Conservation (phyloP, 2,888 invertebrate genomes). For the Hesperia comma region DNA sequence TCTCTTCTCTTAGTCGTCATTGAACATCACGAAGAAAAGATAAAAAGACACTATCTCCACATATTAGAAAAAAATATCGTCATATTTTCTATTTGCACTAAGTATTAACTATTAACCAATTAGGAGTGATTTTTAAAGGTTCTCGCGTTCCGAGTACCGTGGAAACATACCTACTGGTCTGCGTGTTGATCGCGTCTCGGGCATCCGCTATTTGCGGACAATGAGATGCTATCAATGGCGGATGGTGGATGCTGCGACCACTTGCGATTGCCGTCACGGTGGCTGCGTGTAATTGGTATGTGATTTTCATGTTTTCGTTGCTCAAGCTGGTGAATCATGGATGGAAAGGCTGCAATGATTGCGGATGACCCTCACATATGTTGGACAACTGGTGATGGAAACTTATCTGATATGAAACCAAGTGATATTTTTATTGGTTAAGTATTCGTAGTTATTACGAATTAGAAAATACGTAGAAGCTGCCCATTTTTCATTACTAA, state of each 20-base stretch:
- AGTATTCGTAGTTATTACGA: too few relatives aligned
- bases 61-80: too few relatives aligned
- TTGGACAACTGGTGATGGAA: too few relatives aligned
- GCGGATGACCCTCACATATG: too few relatives aligned
- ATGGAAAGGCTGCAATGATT: slow-evolving; percentile 2
- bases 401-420: too few relatives aligned
- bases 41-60: too few relatives aligned
- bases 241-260: slow-evolving; percentile 70
- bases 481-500: too few relatives aligned
- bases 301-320: slow-evolving; percentile 23
- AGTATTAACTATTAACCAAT: background rate
- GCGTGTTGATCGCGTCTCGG: slow-evolving; percentile 66
- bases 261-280: slow-evolving; percentile 78
- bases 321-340: background rate
- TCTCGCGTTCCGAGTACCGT: background rate
- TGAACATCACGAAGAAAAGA: too few relatives aligned
- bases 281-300: slow-evolving; percentile 39
- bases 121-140: background rate
- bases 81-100: background rate
- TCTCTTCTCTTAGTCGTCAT: too few relatives aligned
- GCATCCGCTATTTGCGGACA: slow-evolving; percentile 80
- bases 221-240: slow-evolving; percentile 83
- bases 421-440: too few relatives aligned
- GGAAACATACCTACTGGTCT: slow-evolving; percentile 50
- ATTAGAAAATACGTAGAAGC: too few relatives aligned